Evolutionary conservation across 2,113 vertebrate species (phyloP).

Genomic region (Oncorhynchus kisutch): DNA sequence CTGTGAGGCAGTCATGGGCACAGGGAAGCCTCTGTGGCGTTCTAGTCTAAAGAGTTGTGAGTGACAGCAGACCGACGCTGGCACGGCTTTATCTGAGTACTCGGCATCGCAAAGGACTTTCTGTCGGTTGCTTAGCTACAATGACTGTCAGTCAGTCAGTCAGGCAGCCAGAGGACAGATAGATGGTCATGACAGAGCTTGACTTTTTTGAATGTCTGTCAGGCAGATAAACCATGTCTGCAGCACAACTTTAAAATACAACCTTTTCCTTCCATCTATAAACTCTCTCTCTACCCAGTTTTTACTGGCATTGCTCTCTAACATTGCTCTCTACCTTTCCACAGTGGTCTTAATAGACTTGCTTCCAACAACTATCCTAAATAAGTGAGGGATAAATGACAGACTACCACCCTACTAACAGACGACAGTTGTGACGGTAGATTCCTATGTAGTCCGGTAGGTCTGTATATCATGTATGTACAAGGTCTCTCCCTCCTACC

Average conservation of each 20-base stretch:
- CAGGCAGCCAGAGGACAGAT: slow-evolving; percentile 1
- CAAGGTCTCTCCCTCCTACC: neutral
- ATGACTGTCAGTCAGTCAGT: slow-evolving; percentile 44
- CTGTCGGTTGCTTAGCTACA: slow-evolving; percentile 38
- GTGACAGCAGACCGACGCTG: slow-evolving; percentile 58
- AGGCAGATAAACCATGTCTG: too few species aligned
- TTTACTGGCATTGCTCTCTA: too few species aligned
- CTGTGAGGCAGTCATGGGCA: neutral
- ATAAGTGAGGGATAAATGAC: too few species aligned
- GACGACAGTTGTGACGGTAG: neutral
- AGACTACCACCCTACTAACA: neutral
- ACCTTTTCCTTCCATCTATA: neutral
- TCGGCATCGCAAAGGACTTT: slow-evolving; percentile 45
- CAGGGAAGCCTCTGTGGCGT: neutral
- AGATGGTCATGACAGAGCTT: neutral
- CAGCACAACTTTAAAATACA: too few species aligned
- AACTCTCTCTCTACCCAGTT: neutral
- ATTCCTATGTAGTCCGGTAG: too few species aligned
- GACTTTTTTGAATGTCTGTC: too few species aligned
- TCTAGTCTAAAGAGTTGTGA: slow-evolving; percentile 28
- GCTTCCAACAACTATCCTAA: too few species aligned
- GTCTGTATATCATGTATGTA: neutral
- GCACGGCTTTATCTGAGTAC: slow-evolving; percentile 61
- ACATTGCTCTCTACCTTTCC: too few species aligned
- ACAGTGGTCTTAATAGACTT: too few species aligned